A percentile compares a stretch with the other conserved stretches of the same genome.
Evolutionary conservation across 2,888 invertebrate species (phyloP).

Genomic region (Schrankia costaestrigalis): DNA sequence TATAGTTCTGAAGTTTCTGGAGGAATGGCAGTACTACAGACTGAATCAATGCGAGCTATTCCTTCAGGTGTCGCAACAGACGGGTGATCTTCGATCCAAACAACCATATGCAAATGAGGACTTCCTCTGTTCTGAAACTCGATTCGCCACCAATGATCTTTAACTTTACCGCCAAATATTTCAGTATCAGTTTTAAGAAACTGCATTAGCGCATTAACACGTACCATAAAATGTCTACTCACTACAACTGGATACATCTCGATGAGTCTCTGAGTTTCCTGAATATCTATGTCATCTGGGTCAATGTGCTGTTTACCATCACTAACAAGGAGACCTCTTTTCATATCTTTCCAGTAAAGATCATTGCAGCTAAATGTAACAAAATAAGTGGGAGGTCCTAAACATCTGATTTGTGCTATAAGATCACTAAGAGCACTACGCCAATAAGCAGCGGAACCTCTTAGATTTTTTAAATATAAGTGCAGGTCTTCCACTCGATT

Average conservation of each 20-base stretch:
- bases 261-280: neutral
- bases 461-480: no score
- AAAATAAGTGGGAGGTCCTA: conserved; percentile 2
- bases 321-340: neutral
- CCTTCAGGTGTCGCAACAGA: neutral
- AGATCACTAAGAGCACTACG: neutral
- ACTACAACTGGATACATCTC: neutral
- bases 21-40: neutral
- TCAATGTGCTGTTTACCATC: neutral
- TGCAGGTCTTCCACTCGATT: no score
- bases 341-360: conserved; percentile 1
- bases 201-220: conserved; percentile 1
- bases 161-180: neutral
- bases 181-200: neutral
- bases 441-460: neutral
- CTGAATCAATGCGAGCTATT: neutral
- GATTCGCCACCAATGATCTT: neutral
- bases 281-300: neutral
- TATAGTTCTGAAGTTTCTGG: neutral
- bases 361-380: conserved; percentile 1
- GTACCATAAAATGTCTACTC: neutral
- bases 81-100: neutral
- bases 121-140: neutral
- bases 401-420: neutral
- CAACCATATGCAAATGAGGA: neutral